These are phyloP conservation scores for Actinostola sp. DNA, from an alignment of 92 coral and sea anemone genomes.

Conservation along the genomic window DNA sequence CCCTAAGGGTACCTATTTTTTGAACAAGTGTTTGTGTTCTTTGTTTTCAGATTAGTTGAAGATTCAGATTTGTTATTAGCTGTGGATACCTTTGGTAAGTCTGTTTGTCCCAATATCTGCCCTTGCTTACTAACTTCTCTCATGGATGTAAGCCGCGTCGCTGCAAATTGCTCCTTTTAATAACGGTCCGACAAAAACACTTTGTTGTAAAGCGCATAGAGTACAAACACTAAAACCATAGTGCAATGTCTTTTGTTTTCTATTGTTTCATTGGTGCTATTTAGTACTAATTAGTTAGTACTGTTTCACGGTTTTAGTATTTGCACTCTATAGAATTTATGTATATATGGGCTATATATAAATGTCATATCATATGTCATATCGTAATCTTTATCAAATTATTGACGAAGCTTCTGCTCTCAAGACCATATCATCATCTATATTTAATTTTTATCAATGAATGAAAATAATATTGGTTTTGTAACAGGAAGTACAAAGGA, in stretches of 20 bases:
- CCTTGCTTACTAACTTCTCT: background rate
- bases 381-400: background rate
- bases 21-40: background rate
- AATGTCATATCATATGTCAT: background rate
- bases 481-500: constrained; percentile 45
- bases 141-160: too few species aligned
- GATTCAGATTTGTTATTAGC: constrained; percentile 94
- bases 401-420: background rate
- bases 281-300: background rate
- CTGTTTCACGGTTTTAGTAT: too few species aligned
- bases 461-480: too few species aligned
- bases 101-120: background rate
- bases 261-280: background rate
- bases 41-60: constrained; percentile 75
- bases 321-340: too few species aligned
- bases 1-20: too few species aligned
- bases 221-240: background rate
- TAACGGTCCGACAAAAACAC: too few species aligned
- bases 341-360: too few species aligned
- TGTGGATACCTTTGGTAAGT: constrained; percentile 94
- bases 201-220: too few species aligned
- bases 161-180: too few species aligned
- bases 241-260: background rate
- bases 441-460: background rate
- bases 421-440: background rate